These are phyloP conservation scores for Cyphomyrus discorhynchus DNA, from an alignment of 2,113 vertebrate species.

Conservation along the genomic window DNA sequence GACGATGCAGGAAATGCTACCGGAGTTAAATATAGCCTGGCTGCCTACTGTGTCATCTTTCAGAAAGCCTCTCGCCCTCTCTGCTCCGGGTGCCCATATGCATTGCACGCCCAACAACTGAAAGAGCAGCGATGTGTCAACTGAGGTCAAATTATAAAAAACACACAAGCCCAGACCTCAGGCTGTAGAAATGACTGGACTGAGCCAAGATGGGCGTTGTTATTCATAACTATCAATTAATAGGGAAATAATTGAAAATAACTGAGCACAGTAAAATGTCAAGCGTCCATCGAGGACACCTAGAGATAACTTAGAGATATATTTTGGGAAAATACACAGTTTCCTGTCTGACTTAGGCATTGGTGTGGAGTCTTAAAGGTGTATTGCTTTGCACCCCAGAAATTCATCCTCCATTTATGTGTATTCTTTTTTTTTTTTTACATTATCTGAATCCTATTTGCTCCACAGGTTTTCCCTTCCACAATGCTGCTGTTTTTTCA, in stretches of 20 bases:
- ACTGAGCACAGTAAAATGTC: not conserved
- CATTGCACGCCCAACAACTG: not conserved
- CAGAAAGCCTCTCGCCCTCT: conserved; percentile 23
- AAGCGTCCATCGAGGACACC: not conserved
- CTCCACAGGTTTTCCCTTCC: not conserved
- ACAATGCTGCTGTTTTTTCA: not conserved
- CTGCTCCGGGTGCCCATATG: not conserved
- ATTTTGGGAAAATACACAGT: not conserved
- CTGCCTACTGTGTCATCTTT: conserved; percentile 27
- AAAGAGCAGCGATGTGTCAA: not conserved
- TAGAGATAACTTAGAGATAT: not conserved
- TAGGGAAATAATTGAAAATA: not conserved
- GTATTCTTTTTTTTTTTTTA: not conserved
- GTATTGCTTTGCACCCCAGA: not conserved
- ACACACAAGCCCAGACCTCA: not conserved
- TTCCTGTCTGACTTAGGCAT: not conserved
- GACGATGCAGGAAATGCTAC: conserved; percentile 1
- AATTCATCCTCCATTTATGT: not conserved
- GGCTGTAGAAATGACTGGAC: not conserved
- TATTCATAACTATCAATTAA: not conserved
- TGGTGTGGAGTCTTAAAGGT: not conserved
- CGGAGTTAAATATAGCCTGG: conserved; percentile 48
- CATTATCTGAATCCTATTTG: not conserved
- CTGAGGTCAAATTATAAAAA: not conserved
- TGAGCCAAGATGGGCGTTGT: not conserved